A percentile compares a stretch with the other conserved stretches of the same genome.
Evolutionary conservation across 2,888 invertebrate species (phyloP).

Genomic region (Tanypteryx hageni): DNA sequence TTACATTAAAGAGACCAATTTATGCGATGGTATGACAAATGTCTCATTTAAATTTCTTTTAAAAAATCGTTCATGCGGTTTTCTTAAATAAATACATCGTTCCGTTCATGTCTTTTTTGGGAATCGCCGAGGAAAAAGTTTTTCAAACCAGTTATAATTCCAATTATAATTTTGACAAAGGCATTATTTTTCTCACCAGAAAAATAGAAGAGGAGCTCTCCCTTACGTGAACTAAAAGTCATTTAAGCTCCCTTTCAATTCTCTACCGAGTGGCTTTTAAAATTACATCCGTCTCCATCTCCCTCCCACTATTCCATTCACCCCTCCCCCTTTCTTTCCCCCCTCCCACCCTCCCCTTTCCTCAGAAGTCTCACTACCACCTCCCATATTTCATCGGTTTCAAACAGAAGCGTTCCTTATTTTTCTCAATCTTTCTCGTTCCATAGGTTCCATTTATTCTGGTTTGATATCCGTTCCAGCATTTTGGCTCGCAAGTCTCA

Average conservation of each 20-base stretch:
- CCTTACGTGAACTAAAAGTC: conserved; percentile 58
- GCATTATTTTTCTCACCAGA: background rate
- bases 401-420: conserved; percentile 49
- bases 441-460: conserved; percentile 56
- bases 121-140: background rate
- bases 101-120: background rate
- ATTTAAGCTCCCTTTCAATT: conserved; percentile 58
- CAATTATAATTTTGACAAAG: conserved; percentile 55
- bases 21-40: too few species aligned
- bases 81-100: background rate
- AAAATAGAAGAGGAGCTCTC: conserved; percentile 42
- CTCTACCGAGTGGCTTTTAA: conserved; percentile 61
- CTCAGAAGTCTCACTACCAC: background rate
- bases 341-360: background rate
- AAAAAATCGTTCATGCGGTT: too few species aligned
- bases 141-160: conserved; percentile 51
- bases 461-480: conserved; percentile 51
- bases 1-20: too few species aligned
- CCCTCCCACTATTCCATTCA: background rate
- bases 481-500: conserved; percentile 39
- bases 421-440: conserved; percentile 44
- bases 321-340: background rate
- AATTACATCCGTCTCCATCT: conserved; percentile 61
- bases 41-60: too few species aligned
- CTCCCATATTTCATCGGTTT: conserved; percentile 54